A percentile compares a stretch with the other conserved stretches of the same genome.
Conservation (phyloP, 2,113 vertebrate genomes). For the Uropsilus gracilis region DNA sequence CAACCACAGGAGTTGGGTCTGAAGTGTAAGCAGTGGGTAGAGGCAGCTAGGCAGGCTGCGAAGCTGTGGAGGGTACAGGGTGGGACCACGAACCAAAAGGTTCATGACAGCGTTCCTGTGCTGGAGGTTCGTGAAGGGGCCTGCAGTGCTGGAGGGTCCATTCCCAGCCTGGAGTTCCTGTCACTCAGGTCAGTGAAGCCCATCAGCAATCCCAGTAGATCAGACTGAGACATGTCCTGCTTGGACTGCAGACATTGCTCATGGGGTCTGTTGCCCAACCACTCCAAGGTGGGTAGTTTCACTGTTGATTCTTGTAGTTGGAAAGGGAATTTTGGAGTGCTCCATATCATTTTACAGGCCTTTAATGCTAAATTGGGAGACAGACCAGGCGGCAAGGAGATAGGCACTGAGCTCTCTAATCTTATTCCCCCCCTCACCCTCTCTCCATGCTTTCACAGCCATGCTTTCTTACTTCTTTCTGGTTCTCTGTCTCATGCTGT, state of each 20-base stretch:
- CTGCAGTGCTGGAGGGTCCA: rapidly evolving
- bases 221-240: not conserved
- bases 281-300: no score
- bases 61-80: not conserved
- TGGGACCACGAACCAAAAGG: not conserved
- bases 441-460: no score
- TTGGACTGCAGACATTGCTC: not conserved
- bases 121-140: not conserved
- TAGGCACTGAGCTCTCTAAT: no score
- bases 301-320: no score
- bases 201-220: not conserved
- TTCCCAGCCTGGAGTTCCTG: not conserved
- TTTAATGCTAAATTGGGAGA: no score
- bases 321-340: no score
- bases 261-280: no score
- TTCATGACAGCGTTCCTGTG: not conserved
- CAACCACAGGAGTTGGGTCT: not conserved
- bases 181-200: not conserved
- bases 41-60: not conserved
- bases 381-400: no score
- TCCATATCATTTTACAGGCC: no score
- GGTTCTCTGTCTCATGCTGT: no score
- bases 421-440: no score
- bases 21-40: not conserved
- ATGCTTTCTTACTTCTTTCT: no score